Evolutionary conservation across 2,113 vertebrate genomes (phyloP).

Genomic region (Eurypyga helias): DNA sequence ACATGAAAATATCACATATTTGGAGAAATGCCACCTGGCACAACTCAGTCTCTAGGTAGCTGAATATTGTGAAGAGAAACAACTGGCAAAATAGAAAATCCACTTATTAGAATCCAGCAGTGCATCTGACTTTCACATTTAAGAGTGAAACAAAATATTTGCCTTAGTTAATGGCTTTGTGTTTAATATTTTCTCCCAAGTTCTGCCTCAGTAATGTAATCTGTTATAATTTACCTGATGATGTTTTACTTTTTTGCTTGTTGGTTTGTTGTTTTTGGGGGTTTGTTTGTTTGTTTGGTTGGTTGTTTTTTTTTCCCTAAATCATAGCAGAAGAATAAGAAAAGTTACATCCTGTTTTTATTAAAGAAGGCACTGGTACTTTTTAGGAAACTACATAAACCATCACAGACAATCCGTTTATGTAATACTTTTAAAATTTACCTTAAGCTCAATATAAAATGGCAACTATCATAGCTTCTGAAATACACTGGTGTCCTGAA

Average conservation of each 20-base stretch:
- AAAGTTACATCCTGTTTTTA: background rate
- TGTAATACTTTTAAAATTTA: background rate
- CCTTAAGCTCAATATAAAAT: background rate
- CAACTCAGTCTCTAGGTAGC: constrained; percentile 49
- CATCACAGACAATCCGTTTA: background rate
- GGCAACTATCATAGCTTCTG: background rate
- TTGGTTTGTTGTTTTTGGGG: background rate
- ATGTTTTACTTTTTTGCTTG: background rate
- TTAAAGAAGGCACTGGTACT: background rate
- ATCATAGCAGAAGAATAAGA: background rate
- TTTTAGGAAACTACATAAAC: background rate
- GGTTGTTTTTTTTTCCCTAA: background rate
- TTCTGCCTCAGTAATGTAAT: background rate
- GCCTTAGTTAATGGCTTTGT: background rate
- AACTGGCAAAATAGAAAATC: constrained; percentile 57
- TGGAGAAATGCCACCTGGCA: constrained; percentile 71
- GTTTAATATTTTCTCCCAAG: background rate
- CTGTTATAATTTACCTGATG: background rate
- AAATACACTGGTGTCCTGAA: background rate
- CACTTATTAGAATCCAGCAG: constrained; percentile 39
- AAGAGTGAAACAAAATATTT: constrained; percentile 45
- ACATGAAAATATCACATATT: constrained; percentile 60
- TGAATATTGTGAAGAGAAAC: constrained; percentile 47
- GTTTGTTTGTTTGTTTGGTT: no score
- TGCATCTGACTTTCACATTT: background rate